Base-by-base conservation (phyloP, 2,888 invertebrate genomes). In the Lasius platythorax region DNA sequence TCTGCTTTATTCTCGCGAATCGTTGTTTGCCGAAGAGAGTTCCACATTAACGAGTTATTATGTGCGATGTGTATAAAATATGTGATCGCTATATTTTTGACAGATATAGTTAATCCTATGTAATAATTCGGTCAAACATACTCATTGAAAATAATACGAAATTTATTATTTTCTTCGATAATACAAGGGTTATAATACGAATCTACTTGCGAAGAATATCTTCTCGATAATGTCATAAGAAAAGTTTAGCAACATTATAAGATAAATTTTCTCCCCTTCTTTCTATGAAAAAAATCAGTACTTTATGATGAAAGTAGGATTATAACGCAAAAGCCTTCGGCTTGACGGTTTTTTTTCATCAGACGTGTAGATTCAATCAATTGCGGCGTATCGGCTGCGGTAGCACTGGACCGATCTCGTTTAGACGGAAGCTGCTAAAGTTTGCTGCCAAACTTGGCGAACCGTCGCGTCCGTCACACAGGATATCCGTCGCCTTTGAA, bases 381-480 rank as follows among this genome's bases (percentile, higher is more conserved):
- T 84, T 84, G 58, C 82, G 67, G 66, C 81, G 84, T 84, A 83
- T 83, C 79, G 85, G 84, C 70, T 87, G 90, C 84, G 88, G 86
- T 88, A 82, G 85, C 78, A 58, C 33, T 40, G 68, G 76, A 53
- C 70, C 40, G 79, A 70, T 73, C 76, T 67, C 88, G 86, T 89
- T 89, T 84, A 84, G 84, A 64, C 82, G 83, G 87, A 88, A 89
- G 85, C 90, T 87, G 83, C 79, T 86, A 82, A 91, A 90, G 91
- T 90, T 90, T 87, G 85, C 83, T 75, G 88, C 56, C 82, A 85
- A 91, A 90, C 88, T 90, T 90, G 90, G 87, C 87, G 83, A 83
- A 87, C 85, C 89, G 85, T 85, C 86, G 53, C 53, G 53, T 53
- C 53, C 53, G 82, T 75, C 63, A 56, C 28, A 37, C 83, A 67